Percentiles rank a stretch among this genome's conserved stretches.
Conservation (phyloP, 2,797 vertebrate genomes). For the Ataeniobius toweri region DNA sequence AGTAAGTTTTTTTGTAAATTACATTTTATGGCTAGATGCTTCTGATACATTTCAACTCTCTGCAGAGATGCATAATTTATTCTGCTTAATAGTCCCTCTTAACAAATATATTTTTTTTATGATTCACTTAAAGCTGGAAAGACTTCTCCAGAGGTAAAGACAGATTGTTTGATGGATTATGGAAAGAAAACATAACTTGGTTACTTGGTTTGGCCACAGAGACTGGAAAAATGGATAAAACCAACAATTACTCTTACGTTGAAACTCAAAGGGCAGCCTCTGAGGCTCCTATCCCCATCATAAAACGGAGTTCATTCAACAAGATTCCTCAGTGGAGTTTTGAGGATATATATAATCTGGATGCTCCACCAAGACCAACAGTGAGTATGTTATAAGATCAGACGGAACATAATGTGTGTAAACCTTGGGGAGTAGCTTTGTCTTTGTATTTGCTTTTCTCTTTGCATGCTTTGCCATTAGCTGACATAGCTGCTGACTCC, state of each 20-base stretch:
- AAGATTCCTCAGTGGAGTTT: constrained; percentile 75
- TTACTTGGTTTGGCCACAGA: background rate
- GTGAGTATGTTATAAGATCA: constrained; percentile 48
- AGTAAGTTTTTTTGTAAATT: constrained; percentile 32
- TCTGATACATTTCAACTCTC: background rate
- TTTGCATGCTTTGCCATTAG: background rate
- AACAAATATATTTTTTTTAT: background rate
- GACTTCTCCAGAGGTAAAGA: background rate
- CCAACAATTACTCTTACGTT: background rate
- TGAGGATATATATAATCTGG: constrained; percentile 69
- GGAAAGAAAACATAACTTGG: background rate
- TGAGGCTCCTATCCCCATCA: constrained; percentile 55
- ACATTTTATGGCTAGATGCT: background rate
- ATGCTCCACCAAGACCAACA: constrained; percentile 33
- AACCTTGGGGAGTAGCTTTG: background rate
- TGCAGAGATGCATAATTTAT: background rate
- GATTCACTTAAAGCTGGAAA: constrained; percentile 21
- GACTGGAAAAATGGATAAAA: rapidly evolving
- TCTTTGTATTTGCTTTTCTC: background rate
- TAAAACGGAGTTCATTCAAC: constrained; percentile 38
- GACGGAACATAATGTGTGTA: background rate
- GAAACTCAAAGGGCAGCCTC: background rate
- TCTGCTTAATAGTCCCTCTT: background rate
- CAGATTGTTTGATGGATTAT: rapidly evolving
- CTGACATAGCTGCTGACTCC: background rate